Conservation (phyloP, 2,113 vertebrate genomes). For the Chionodraco myersi region DNA sequence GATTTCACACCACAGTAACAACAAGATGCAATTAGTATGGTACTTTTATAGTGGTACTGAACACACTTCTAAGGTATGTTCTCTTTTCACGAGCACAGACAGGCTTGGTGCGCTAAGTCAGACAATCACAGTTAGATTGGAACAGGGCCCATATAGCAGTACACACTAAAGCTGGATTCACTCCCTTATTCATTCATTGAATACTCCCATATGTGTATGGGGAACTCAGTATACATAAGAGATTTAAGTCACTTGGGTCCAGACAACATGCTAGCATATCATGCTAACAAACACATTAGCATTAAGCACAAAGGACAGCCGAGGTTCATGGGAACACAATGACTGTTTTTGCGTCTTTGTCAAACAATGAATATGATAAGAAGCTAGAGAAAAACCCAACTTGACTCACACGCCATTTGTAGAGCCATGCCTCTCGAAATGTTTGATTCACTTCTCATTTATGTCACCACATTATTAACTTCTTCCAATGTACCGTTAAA, state of each 20-base stretch:
- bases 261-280: not conserved
- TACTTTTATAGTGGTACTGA: not conserved
- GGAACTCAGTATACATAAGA: not conserved
- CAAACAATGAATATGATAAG: not conserved
- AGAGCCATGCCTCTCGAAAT: not conserved
- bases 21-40: conserved; percentile 11
- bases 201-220: not conserved
- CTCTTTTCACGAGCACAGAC: not conserved
- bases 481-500: not conserved
- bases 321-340: not conserved
- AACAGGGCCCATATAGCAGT: not conserved
- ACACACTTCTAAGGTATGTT: not conserved
- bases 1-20: conserved; percentile 9
- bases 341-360: not conserved
- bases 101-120: not conserved
- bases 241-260: not conserved
- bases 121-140: not conserved
- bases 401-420: not conserved
- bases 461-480: not conserved
- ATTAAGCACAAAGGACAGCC: not conserved
- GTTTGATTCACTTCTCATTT: not conserved
- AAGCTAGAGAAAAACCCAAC: not conserved
- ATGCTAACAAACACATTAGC: not conserved
- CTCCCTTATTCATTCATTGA: not conserved
- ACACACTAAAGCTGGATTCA: not conserved